Base-by-base conservation (phyloP, 2,113 vertebrate genomes). In the Pelmatolapia mariae region DNA sequence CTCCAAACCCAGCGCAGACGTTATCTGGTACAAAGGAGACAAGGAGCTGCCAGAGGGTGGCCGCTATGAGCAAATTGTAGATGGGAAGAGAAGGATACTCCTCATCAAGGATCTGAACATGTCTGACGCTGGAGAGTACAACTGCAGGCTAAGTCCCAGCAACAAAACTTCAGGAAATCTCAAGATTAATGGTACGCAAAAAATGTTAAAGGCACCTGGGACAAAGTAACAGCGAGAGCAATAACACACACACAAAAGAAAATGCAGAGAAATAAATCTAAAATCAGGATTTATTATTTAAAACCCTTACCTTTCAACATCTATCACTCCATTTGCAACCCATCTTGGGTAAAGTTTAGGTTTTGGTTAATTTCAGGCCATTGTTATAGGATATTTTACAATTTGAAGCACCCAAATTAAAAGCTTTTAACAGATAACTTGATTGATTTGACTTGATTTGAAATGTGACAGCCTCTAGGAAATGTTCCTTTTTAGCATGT, bases 1-100 rank as follows among this genome's bases (percentile, higher is more conserved):
- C 59, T 99, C 99, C 82, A 99, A 99, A 91, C 96, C 98, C 86
- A 96, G 94, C 29, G 98, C 98, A 3, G 98, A 99, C n/a, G 98
- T 99, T 13, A 95, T 33, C 33, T 99, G 98, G 98, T 97, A 97
- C 95, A 97, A 96, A 96, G 98, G 97, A 43, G 97, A 99, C 79
- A 89, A 96, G 80, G 99, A 99, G 86, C 95, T 99, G 82, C 98
- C 98, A 6, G 98, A 99, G 91, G 97, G 97, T 12, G 98, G 98
- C 50, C 97, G 97, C 95, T 98, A 97, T 59, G 99, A 99, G 87
- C 97, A 98, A 13, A 96, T 97, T 24, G 86, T 96, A 2, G 98
- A 99, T 7, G 98, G 98, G 7, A 97, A 96, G 88, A 99, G 97
- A 92, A 97, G 98, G 95, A 98, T 98, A 91, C 96, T 99, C 80